A percentile compares a stretch with the other conserved stretches of the same genome.
phyloP scores from a whole-genome alignment of 2,888 invertebrate genomes.

The Macroteleia sp. region DNA sequence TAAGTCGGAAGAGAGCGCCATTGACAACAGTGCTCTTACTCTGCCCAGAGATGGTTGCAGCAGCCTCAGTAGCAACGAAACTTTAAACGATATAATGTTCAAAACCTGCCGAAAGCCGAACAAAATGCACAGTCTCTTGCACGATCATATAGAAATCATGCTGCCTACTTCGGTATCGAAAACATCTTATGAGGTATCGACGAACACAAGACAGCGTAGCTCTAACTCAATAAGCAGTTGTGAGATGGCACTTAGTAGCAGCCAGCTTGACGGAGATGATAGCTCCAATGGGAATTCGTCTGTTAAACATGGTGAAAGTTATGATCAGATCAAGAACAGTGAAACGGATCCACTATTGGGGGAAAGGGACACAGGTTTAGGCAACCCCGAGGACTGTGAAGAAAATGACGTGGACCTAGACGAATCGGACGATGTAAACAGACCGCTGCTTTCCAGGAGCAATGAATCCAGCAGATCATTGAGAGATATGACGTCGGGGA shows the following conservation, averaged over 20 bases:
- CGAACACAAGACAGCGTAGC: slow-evolving; percentile 75
- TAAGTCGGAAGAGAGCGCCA: slow-evolving; percentile 82
- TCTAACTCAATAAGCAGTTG: slow-evolving; percentile 83
- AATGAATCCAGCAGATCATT: slow-evolving; percentile 69
- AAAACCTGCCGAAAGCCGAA: slow-evolving; percentile 52
- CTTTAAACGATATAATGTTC: slow-evolving; percentile 73
- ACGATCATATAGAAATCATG: slow-evolving; percentile 79
- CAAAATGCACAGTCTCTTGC: slow-evolving; percentile 66
- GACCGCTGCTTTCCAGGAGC: slow-evolving; percentile 17
- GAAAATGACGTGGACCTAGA: too few species aligned
- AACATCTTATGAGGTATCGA: slow-evolving; percentile 69
- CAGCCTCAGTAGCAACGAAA: slow-evolving; percentile 77
- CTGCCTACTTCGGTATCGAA: slow-evolving; percentile 80
- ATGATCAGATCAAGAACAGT: slow-evolving; percentile 23
- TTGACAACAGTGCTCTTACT: slow-evolving; percentile 76
- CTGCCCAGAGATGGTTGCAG: slow-evolving; percentile 72
- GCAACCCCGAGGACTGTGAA: slow-evolving; percentile 9
- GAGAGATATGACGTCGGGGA: slow-evolving; percentile 60
- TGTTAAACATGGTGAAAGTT: slow-evolving; percentile 61
- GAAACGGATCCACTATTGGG: slow-evolving; percentile 38
- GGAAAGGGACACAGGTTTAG: too few species aligned
- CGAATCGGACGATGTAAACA: too few species aligned
- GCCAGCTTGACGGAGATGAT: slow-evolving; percentile 78
- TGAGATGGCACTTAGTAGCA: slow-evolving; percentile 81
- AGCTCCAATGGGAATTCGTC: slow-evolving; percentile 71